Evolutionary conservation across 2,888 invertebrate genomes (phyloP).

Genomic region (Pterostichus niger): DNA sequence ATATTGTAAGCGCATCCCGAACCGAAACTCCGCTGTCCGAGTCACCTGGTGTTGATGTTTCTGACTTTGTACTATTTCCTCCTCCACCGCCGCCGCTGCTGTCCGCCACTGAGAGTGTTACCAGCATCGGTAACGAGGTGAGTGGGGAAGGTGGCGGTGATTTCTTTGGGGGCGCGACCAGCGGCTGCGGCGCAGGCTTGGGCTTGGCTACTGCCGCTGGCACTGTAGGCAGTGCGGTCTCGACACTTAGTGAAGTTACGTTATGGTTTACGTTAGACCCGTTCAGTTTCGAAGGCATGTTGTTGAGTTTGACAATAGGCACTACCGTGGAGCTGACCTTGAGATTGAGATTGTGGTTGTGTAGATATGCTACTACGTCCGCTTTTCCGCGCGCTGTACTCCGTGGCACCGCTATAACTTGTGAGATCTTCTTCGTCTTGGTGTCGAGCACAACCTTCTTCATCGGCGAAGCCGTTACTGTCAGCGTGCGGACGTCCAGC

Average conservation of each 20-base stretch:
- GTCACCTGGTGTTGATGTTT: constrained; percentile 64
- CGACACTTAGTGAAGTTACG: constrained; percentile 73
- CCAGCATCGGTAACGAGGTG: constrained; percentile 71
- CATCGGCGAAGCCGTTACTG: constrained; percentile 75
- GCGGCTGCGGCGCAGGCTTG: constrained; percentile 72
- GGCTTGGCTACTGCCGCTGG: constrained; percentile 73
- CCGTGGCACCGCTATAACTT: constrained; percentile 73
- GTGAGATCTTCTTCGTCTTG: constrained; percentile 72
- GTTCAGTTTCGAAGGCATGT: constrained; percentile 74
- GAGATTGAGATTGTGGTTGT: constrained; percentile 73
- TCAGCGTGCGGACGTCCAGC: constrained; percentile 73
- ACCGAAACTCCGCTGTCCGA: constrained; percentile 74
- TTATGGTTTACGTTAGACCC: constrained; percentile 70
- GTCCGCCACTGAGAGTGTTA: constrained; percentile 8
- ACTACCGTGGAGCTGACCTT: constrained; percentile 77
- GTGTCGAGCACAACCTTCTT: constrained; percentile 72
- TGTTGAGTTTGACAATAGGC: constrained; percentile 77
- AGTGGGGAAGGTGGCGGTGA: constrained; percentile 70
- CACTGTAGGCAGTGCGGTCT: constrained; percentile 76
- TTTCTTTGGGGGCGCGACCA: constrained; percentile 74
- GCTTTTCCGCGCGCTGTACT: constrained; percentile 75
- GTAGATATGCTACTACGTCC: constrained; percentile 71
- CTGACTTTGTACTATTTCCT: constrained; percentile 68
- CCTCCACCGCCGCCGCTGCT: constrained; percentile 60
- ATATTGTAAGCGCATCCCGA: constrained; percentile 71